phyloP scores from a whole-genome alignment of 2,888 invertebrate species.

The Iselma pallidipennis region DNA sequence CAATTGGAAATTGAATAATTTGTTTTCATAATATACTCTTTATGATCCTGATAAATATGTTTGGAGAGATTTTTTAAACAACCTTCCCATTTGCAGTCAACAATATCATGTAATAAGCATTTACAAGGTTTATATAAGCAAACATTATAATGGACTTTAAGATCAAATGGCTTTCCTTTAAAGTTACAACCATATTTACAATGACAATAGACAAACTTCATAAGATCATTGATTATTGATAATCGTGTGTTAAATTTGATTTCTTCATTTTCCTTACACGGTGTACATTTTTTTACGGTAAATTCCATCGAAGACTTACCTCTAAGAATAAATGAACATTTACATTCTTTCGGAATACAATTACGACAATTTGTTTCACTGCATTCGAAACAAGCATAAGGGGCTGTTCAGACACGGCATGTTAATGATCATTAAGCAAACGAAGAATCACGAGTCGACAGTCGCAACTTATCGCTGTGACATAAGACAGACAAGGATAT shows the following conservation, averaged over 20 bases:
- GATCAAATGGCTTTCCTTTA: neutral
- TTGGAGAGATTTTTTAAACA: neutral
- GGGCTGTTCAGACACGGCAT: too few species aligned
- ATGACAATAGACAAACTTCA: too few species aligned
- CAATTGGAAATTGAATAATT: neutral
- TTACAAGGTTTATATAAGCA: neutral
- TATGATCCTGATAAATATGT: neutral
- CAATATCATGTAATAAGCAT: neutral
- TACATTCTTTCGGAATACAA: too few species aligned
- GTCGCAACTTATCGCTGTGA: neutral
- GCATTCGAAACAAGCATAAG: neutral
- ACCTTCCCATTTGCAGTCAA: neutral
- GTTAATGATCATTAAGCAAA: too few species aligned
- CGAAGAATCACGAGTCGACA: neutral
- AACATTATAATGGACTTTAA: neutral
- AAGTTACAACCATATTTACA: neutral
- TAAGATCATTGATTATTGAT: too few species aligned
- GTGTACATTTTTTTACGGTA: too few species aligned
- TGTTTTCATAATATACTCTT: neutral
- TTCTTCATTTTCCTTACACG: too few species aligned
- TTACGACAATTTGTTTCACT: neutral
- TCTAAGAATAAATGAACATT: too few species aligned
- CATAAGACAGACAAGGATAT: neutral
- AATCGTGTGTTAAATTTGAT: neutral
- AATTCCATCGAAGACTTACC: too few species aligned